Base-by-base conservation (phyloP, 1,140 invertebrate genomes). In the Thaumetopoea pityocampa region DNA sequence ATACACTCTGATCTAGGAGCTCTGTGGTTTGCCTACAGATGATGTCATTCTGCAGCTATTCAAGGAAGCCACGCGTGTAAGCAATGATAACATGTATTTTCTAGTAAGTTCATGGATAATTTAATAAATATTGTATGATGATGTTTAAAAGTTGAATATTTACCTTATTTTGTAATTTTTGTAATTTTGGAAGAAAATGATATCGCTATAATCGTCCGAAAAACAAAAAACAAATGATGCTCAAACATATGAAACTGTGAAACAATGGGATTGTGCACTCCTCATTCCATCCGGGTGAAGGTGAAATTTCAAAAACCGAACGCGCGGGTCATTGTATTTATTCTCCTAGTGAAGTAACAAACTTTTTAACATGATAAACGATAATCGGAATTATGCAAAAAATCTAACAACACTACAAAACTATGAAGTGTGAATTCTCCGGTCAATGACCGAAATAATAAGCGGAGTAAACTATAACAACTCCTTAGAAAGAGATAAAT, bases 391-490 rank as follows among this genome's bases (percentile, higher is more conserved):
- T 66, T 70, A 63, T 67, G 64, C 46, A 53, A 58, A 71, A 76
- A 66, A 66, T 42, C 46, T 56, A 68, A 65, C 43, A 59, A 68
- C 28, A 55, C 55, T 66, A 76, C 73, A 67, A 74, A 72, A 63
- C 71, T 67, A 78, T 66, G 67, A 80, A 72, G 74, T 84, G 74
- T 70, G 70, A 85, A 84, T 72, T 80, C 76, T 69, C 70, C 84
- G 84, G 84, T 86, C 84, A 86, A 76, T 85, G 84, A 86, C 84
- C 84, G 84, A 82, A 85, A 80, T 80, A 78, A 80, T 76, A 79
- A 65, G 66, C 53, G 71, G 65, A 66, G 68, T 81, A 77, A 80
- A 82, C 63, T 71, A 59, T 71, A 65, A 69, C 69, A 64, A 64
- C 67, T 67, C 65, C 68, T 67, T 70, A 69, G 51, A 74, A 78